phyloP scores from a whole-genome alignment of 2,113 vertebrate genomes.

The Balaeniceps rex region DNA sequence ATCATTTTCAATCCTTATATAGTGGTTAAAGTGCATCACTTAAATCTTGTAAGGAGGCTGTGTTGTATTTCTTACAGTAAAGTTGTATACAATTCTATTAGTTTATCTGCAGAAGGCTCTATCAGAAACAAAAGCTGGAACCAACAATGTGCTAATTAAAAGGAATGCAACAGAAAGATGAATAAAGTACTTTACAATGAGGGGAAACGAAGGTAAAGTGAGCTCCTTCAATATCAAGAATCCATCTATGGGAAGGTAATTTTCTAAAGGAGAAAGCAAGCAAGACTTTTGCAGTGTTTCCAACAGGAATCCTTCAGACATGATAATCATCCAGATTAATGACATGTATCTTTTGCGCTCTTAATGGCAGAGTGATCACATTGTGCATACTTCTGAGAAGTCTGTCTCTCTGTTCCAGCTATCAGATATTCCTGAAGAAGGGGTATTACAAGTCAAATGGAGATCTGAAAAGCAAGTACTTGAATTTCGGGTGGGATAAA shows the following conservation, averaged over 20 bases:
- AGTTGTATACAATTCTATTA: not conserved
- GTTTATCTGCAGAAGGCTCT: not conserved
- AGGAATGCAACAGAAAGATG: not conserved
- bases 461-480: not conserved
- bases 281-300: not conserved
- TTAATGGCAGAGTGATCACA: not conserved
- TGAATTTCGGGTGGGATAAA: not conserved
- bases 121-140: not conserved
- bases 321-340: not conserved
- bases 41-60: not conserved
- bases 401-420: not conserved
- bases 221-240: not conserved
- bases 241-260: not conserved
- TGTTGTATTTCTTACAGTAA: not conserved
- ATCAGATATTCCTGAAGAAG: not conserved
- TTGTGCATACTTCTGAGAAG: not conserved
- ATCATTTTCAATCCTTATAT: not conserved
- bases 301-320: not conserved
- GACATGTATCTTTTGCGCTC: not conserved
- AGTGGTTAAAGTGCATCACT: not conserved
- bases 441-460: not conserved
- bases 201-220: not conserved
- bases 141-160: not conserved
- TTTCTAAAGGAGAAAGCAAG: not conserved
- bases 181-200: not conserved